phyloP scores from a whole-genome alignment of 2,797 vertebrate species.

The Zalophus californianus region DNA sequence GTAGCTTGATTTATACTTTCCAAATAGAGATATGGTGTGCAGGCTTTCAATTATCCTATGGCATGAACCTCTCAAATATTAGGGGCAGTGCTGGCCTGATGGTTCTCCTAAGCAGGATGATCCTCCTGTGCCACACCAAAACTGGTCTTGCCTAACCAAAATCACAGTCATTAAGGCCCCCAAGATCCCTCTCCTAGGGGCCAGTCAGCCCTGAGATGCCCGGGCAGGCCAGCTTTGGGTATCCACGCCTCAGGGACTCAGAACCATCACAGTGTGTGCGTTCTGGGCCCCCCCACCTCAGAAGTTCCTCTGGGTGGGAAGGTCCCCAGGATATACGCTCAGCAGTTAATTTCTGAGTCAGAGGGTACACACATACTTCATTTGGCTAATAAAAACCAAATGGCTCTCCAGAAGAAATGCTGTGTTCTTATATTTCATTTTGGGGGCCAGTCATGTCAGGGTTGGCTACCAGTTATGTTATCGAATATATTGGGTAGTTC shows the following conservation, averaged over 20 bases:
- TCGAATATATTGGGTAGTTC: not conserved
- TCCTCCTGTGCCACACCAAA: not conserved
- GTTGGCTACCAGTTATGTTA: not conserved
- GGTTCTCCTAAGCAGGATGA: not conserved
- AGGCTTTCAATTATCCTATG: not conserved
- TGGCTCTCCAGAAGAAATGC: not conserved
- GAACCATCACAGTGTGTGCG: not conserved
- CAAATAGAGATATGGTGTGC: rapidly evolving
- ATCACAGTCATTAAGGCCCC: too few relatives aligned
- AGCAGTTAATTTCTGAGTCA: not conserved
- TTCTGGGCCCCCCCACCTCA: not conserved
- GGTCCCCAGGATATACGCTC: not conserved
- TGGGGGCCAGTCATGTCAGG: not conserved
- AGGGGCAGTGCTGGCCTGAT: not conserved
- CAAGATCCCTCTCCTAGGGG: not conserved
- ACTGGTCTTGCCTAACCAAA: not conserved
- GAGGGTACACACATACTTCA: not conserved
- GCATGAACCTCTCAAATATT: not conserved
- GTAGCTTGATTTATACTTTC: not conserved
- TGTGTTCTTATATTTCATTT: not conserved
- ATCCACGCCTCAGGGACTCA: not conserved
- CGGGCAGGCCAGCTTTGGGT: not conserved
- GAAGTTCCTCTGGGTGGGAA: not conserved
- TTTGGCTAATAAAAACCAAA: not conserved
- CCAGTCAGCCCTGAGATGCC: not conserved